Base-by-base conservation (phyloP, 2,888 invertebrate species). In the Oasisia sp. region DNA sequence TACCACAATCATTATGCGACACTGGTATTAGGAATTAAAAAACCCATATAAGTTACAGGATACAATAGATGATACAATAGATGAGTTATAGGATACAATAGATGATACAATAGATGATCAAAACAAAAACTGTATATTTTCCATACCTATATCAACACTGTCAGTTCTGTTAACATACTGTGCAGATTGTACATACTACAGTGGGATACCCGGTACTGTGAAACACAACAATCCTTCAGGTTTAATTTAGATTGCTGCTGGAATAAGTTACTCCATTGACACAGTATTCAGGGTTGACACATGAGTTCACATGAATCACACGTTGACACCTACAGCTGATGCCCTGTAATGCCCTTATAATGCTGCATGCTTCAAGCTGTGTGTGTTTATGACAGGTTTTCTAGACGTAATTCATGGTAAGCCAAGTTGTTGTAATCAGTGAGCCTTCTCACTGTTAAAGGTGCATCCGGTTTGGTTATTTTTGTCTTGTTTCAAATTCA, bases 391-490 rank as follows among this genome's bases (percentile, higher is more conserved):
- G 27, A 19, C 74, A 74, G 74, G 74, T 74, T 27, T 74, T 74
- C 74, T 74, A 74, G 74, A 74, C 74, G 74, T 74, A 74, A 74
- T 7, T 74, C 74, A 74, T 74, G 74, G 74, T 74, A 74, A 74
- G 74, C 74, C 74, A 27, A 5, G 27, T 74, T 74, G 74, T 74
- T 74, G 74, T 74, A 27, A 74, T n/a, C 74, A 1, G 74, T 74
- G 74, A 74, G 19, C n/a, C 4, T 74, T 74, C 19, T 74, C 27
- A 74, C 74, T 27, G 7, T 74, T 19, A 74, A 74, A 3, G 74
- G 27, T 27, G 19, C 74, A 14, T 50, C 50, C 50, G 14, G 14
- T 50, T 50, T 50, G 50, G 14, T 50, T 50, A 38, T 50, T 50
- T 50, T 50, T 50, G 50, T 50, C 9, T 50, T 8, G 50, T 50